phyloP scores from a whole-genome alignment of 2,113 vertebrate genomes.

The Gulo gulo region DNA sequence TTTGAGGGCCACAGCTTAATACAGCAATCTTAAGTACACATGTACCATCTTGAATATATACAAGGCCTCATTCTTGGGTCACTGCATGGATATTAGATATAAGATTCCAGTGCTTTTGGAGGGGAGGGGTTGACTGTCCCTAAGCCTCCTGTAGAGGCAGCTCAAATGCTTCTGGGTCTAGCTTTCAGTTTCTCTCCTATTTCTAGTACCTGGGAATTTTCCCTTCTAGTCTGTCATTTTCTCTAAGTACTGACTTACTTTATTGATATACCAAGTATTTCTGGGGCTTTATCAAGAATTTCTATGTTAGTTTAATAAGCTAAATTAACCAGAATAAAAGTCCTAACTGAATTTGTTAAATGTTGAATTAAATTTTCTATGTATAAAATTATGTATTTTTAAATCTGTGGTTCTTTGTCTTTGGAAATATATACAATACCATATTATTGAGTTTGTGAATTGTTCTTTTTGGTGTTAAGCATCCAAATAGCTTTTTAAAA shows the following conservation, averaged over 20 bases:
- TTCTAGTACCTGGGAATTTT: background rate
- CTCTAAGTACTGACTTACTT: background rate
- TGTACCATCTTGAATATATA: background rate
- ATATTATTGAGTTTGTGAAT: background rate
- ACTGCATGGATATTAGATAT: background rate
- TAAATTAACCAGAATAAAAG: background rate
- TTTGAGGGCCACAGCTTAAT: background rate
- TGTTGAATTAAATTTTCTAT: background rate
- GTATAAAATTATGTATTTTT: constrained; percentile 1
- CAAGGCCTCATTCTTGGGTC: background rate
- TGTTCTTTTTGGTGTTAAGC: constrained; percentile 10
- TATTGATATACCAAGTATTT: background rate
- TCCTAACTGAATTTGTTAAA: background rate
- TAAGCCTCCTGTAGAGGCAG: background rate
- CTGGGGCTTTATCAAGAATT: background rate
- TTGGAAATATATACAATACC: background rate
- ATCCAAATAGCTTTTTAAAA: background rate
- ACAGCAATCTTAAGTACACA: background rate
- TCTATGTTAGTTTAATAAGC: background rate
- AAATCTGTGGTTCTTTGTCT: background rate
- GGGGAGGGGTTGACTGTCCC: too few species aligned
- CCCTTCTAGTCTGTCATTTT: background rate
- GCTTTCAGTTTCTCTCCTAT: background rate
- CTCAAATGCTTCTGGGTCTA: background rate
- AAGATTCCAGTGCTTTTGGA: background rate